Percentiles rank a stretch among this genome's conserved stretches.
phyloP scores from a whole-genome alignment of 2,888 invertebrate genomes.

The Gasteruption jaculator region DNA sequence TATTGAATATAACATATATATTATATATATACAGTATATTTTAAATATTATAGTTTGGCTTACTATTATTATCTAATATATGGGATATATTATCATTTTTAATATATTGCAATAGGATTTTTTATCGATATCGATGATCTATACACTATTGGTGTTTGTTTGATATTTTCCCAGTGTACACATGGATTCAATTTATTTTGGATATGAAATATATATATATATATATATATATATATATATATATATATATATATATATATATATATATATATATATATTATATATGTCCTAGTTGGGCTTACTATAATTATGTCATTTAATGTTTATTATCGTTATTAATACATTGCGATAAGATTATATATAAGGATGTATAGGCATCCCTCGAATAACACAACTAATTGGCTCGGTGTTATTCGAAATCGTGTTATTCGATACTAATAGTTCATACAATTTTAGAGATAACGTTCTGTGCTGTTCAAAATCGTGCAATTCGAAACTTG shows the following conservation, averaged over 20 bases:
- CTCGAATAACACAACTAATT: too few species aligned
- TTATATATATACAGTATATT: neutral
- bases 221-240: neutral
- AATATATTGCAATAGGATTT: neutral
- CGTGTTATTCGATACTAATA: too few species aligned
- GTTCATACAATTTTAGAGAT: too few species aligned
- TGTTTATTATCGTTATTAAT: neutral
- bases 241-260: neutral
- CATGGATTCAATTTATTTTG: neutral
- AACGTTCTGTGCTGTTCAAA: too few species aligned
- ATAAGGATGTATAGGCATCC: too few species aligned
- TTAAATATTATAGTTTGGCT: neutral
- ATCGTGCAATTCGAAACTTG: too few species aligned
- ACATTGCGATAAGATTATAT: neutral
- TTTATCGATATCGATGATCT: too few species aligned
- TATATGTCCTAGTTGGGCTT: neutral
- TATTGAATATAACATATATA: too few species aligned
- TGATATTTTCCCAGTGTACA: too few species aligned
- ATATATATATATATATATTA: neutral
- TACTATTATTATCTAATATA: neutral
- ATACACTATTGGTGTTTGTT: too few species aligned
- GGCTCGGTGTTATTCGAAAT: too few species aligned
- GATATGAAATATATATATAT: neutral
- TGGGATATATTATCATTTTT: neutral
- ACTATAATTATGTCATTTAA: neutral